Evolutionary conservation across 2,888 invertebrate species (phyloP), one percentile per base, ranked within the genome.

Genomic region (Erynnis tages): DNA sequence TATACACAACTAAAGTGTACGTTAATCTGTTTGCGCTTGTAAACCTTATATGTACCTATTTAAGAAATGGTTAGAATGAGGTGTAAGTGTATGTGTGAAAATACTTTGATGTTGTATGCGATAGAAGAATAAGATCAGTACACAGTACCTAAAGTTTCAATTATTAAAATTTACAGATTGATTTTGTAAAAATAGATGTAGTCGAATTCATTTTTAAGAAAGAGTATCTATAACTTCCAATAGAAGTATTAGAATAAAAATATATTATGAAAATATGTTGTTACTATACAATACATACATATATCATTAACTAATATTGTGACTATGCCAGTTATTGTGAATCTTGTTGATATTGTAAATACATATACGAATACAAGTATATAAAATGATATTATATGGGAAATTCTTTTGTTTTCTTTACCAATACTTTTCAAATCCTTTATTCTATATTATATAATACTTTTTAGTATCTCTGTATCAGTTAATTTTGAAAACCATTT

Each of bases 341-440:
- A 54, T 65, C 73, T 74, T 80, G 82, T 85, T 86, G 71, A 79
- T 76, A 79, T 78, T 86, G 85, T 87, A 87, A 79, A 84, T 86
- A 84, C 67, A 74, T 75, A 78, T 71, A 75, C 64, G 72, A 69
- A 59, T 63, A 64, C 66, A 61, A 64, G 66, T 64, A 60, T 60
- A 67, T 52, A 44, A 52, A 44, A 27, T 7, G n/a, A 50, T 34
- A 44, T 34, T 11, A 52, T 13, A 43, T 41, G 19, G 11, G 4
- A 14, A 19, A 16, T 13, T n/a, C 0, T 30, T 29, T 32, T 29
- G 19, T 44, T 32, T 44, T 32, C 19, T 38, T 40, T 21, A 10
- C 21, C 10, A n/a, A 27, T n/a, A n/a, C 4, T 8, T 46, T 35
- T 0, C 10, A 19, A 29, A 45, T 2, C 4, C 13, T 7, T 4